Conservation (phyloP, 1,140 invertebrate species). For the Tachypleus tridentatus region DNA sequence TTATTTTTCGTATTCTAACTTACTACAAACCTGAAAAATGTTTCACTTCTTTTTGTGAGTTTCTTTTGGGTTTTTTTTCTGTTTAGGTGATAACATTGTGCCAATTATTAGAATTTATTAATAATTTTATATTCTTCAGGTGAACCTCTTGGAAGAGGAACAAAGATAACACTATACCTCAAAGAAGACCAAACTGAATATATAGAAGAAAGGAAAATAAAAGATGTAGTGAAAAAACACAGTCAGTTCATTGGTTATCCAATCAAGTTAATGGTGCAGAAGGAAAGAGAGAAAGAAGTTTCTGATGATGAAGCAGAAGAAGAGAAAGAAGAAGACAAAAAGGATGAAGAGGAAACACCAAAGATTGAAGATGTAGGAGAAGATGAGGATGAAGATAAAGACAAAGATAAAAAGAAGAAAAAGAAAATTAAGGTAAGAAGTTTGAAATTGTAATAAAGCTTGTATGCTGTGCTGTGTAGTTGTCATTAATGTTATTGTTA, state of each 20-base stretch:
- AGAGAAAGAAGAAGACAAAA: conserved; percentile 49
- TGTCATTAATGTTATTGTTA: no score
- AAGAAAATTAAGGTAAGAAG: conserved; percentile 63
- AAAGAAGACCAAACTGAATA: conserved; percentile 89
- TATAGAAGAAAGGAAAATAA: conserved; percentile 83
- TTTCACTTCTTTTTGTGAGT: no score
- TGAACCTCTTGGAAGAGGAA: conserved; percentile 68
- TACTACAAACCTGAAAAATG: no score
- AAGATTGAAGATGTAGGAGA: conserved; percentile 86
- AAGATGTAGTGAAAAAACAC: conserved; percentile 97
- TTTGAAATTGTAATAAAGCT: no score
- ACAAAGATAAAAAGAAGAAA: conserved; percentile 83
- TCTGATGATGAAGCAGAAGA: conserved; percentile 74
- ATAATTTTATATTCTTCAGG: conserved; percentile 26
- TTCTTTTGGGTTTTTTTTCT: no score
- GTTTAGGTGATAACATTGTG: no score
- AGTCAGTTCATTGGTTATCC: conserved; percentile 99
- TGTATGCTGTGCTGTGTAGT: no score
- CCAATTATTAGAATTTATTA: no score
- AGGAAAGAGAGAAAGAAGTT: conserved; percentile 89
- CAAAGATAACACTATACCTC: conserved; percentile 74
- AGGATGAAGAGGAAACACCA: conserved; percentile 64
- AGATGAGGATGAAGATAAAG: conserved; percentile 55
- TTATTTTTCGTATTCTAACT: no score
- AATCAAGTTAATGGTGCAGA: conserved; percentile 87